Evolutionary conservation across 2,113 vertebrate genomes (phyloP), one percentile per base, ranked within the genome.

Genomic region (Opisthocomus hoazin): DNA sequence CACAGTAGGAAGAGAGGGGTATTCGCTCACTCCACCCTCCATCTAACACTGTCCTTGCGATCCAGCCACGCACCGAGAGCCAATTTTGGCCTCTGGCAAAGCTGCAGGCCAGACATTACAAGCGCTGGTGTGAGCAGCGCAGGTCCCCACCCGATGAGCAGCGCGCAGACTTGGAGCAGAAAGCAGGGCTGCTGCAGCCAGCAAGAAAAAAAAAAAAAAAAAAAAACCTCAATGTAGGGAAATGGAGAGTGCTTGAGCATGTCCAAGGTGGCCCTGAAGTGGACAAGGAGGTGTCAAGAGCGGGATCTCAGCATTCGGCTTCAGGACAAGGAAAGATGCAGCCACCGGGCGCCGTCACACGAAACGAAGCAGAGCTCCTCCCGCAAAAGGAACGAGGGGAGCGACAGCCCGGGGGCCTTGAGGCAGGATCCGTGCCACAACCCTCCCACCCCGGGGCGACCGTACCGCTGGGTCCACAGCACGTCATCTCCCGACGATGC

Each of bases 41-140:
- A 96, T 84, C 96, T 93, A 95, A 96, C 96, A 65, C 89, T 84
- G 88, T 94, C 96, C 92, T 86, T 13, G 81, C 51, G 75, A 98
- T 97, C 96, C 97, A 97, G 96, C 96, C 90, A 12, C 14, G 95
- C 94, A 73, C 87, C 20, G 22, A 93, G 96, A 97, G 95, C 94
- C 89, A 97, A 96, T 85, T 97, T 22, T 94, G 97, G 97, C 96
- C 98, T 97, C 96, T 98, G 97, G 98, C 98, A 97, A 95, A 92
- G 86, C 90, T 45, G 92, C 89, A 79, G 97, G 98, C 97, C 98
- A 98, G 98, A 98, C 98, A 98, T 98, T 97, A 98, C 98, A 90
- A 97, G 96, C n/a, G 61, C 97, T 98, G 97, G 97, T 96, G 96
- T 89, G 97, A 97, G 94, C 91, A 97, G 94, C 90, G 58, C 95